These are phyloP conservation scores for Phaethornis superciliosus DNA, from an alignment of 2,113 vertebrate genomes.

Conservation along the genomic window DNA sequence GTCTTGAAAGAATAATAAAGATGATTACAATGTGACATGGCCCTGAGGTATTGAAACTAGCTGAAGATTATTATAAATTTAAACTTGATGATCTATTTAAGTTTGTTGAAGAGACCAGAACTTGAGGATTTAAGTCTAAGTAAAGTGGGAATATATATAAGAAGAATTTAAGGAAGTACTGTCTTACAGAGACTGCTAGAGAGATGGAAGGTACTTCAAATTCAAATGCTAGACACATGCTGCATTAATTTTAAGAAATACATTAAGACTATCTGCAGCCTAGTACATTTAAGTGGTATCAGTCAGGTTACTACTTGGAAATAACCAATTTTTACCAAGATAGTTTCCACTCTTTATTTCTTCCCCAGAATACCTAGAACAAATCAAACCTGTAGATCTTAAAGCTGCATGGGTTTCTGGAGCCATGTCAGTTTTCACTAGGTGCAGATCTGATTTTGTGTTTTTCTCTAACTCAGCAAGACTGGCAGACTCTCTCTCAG, in stretches of 20 bases:
- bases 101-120: constrained; percentile 42
- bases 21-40: constrained; percentile 49
- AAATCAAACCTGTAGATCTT: neutral
- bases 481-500: neutral
- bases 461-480: neutral
- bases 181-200: constrained; percentile 32
- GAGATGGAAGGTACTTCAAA: constrained; percentile 48
- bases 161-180: constrained; percentile 42
- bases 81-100: constrained; percentile 55
- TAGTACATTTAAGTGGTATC: constrained; percentile 40
- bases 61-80: constrained; percentile 60
- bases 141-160: constrained; percentile 51
- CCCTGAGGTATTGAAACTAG: constrained; percentile 34
- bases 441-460: neutral
- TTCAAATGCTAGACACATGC: constrained; percentile 17
- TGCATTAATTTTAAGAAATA: constrained; percentile 56
- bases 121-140: constrained; percentile 53
- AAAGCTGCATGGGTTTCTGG: neutral
- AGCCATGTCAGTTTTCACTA: neutral
- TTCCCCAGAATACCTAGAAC: neutral
- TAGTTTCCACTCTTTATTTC: constrained; percentile 14
- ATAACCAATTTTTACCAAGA: constrained; percentile 26
- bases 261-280: neutral
- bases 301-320: constrained; percentile 24
- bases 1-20: constrained; percentile 48